Base-by-base conservation (phyloP, 2,888 invertebrate species). In the Leptura quadrifasciata region DNA sequence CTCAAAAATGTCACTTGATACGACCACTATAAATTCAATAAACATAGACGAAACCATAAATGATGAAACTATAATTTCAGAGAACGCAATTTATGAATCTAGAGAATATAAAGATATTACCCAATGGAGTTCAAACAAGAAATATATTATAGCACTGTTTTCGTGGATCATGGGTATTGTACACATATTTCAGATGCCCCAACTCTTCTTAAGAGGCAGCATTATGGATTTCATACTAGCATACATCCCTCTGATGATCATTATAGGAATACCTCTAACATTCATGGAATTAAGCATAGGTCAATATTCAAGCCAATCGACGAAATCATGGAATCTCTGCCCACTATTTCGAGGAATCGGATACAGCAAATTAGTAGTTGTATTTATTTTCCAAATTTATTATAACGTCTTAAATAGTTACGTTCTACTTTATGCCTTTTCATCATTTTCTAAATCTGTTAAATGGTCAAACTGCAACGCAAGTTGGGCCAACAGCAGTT, bases 251-350 rank as follows among this genome's bases (percentile, higher is more conserved):
- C 10, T 78, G n/a, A 75, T 75, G 73, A 24, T 74, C 12, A 31
- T 67, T 12, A 61, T 78, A 35, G 78, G 78, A 54, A 70, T 78
- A 70, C 78, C 78, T 20, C 24, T 78, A 60, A 76, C 72, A 27
- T 63, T 74, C 18, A 55, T 75, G 31, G 78, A 78, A 72, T 35
- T 78, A 58, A 65, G 75, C 9, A 27, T 78, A 10, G 73, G 78
- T 57, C 78, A 78, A 20, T 78, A 75, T 54, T 78, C 78, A 0
- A 60, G 57, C 8, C 74, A 74, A 55, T 78, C 78, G 12, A 61
- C 64, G 24, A 64, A 52, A 52, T 75, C 67, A 0, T 78, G 78
- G 78, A 75, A 76, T 52, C 58, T 78, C 0, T 78, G 78, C 39
- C 76, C 78, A 15, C 63, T 76, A 31, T 78, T 78, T 63, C 12